Conservation (phyloP, 2,113 vertebrate genomes). For the Leuciscus idus region DNA sequence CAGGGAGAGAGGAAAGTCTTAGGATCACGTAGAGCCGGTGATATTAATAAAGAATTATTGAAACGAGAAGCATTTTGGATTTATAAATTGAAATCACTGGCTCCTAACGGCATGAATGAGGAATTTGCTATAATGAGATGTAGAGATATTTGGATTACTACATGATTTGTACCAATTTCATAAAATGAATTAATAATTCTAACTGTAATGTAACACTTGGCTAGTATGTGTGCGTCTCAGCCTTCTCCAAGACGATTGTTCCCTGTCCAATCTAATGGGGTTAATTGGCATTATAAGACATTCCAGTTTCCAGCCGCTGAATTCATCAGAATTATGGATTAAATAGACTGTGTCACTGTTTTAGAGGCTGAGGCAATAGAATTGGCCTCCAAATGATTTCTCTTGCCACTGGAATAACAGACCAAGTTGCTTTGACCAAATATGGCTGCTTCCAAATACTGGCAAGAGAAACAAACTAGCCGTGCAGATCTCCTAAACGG, state of each 20-base stretch:
- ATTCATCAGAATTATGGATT: neutral
- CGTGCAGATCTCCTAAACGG: slow-evolving; percentile 71
- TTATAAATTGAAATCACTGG: too few species aligned
- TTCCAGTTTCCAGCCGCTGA: neutral
- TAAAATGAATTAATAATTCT: too few species aligned
- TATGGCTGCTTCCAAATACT: slow-evolving; percentile 74
- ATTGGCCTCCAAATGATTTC: slow-evolving; percentile 63
- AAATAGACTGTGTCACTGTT: slow-evolving; percentile 38
- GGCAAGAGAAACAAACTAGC: slow-evolving; percentile 64
- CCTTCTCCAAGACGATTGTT: neutral
- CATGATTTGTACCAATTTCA: too few species aligned
- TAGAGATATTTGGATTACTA: too few species aligned
- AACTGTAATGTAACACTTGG: too few species aligned
- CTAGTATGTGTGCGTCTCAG: neutral
- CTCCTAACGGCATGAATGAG: too few species aligned
- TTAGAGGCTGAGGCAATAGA: slow-evolving; percentile 50
- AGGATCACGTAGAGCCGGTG: too few species aligned
- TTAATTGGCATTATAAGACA: slow-evolving; percentile 11
- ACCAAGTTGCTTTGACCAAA: slow-evolving; percentile 76
- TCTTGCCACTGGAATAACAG: slow-evolving; percentile 61
- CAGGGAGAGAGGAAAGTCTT: too few species aligned
- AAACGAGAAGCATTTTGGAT: too few species aligned
- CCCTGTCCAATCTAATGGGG: neutral
- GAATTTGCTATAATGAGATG: too few species aligned
- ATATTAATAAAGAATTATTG: too few species aligned